Base-by-base conservation (phyloP, 1,140 invertebrate genomes). In the Harlomillsia oculata region DNA sequence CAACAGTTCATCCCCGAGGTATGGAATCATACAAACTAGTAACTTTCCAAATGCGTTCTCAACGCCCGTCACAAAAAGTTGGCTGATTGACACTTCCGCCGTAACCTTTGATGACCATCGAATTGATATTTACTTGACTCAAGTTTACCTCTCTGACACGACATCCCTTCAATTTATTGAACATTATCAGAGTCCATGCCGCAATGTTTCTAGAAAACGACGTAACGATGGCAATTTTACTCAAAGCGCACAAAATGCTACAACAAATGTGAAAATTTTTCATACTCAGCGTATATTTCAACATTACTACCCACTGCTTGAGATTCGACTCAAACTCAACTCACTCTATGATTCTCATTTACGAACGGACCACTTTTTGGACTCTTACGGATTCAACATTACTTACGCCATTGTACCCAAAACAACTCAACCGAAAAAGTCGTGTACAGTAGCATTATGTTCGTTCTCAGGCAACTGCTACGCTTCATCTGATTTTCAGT, bases 341-440 rank as follows among this genome's bases (percentile, higher is more conserved):
- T 72, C 81, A 20, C 74, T 87, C 48, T 84, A 87, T 64, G 87
- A 88, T 5, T 83, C 86, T 34, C 87, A 93, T 70, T 72, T 93
- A 34, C 74, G 90, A 1, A 87, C 87, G 0, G 80, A 88, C 62
- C 79, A 83, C 46, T 74, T 93, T 9, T 74, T 91, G 20, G 82
- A 89, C 59, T 87, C 90, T 2, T 91, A 84, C 68, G 90, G 89
- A 6, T 92, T 95, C 74, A 95, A 95, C 70, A 82, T 93, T 60
- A 93, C 89, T 4, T 93, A 91, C 69, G 86, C 89, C 67, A 82
- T 92, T 23, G 61, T 59, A 18, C 70, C 71, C 1, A 68, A 30
- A 67, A 52, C 29, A 36, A 74, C 11, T 73, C 76, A 18, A 77
- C 78, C 60, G 60, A 73, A 2, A 36, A 72, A 79, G 30, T 78